Conservation (phyloP, 2,888 invertebrate species). For the Sinopyrophorus schimmeli region DNA sequence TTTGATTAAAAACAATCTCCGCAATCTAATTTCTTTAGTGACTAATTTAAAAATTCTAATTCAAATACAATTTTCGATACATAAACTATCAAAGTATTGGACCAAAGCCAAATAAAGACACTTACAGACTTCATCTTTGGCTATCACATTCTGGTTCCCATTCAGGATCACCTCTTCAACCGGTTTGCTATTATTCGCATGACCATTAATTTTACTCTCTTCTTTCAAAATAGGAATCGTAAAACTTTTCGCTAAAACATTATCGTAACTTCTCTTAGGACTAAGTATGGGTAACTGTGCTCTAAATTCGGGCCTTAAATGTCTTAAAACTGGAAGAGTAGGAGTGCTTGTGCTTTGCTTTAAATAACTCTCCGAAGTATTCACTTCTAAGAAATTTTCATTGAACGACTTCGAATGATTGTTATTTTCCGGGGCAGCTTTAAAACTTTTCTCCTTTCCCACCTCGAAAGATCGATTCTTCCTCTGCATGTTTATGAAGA, state of each 20-base stretch:
- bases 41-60: no score
- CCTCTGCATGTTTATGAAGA: constrained; percentile 68
- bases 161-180: constrained; percentile 4
- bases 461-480: constrained; percentile 29
- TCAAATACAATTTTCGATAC: no score
- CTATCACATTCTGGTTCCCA: constrained; percentile 11
- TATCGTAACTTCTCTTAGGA: constrained; percentile 57
- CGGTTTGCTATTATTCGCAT: constrained; percentile 22
- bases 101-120: no score
- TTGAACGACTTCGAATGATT: constrained; percentile 44
- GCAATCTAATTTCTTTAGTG: no score
- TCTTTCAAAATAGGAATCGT: constrained; percentile 51
- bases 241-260: constrained; percentile 48
- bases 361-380: constrained; percentile 47
- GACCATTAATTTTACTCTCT: constrained; percentile 45
- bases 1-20: no score
- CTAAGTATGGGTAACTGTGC: constrained; percentile 77
- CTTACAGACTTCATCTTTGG: constrained; percentile 13
- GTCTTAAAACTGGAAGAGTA: constrained; percentile 76
- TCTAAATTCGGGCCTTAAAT: constrained; percentile 82
- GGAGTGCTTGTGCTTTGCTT: constrained; percentile 54
- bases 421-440: constrained; percentile 23
- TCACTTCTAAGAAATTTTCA: constrained; percentile 30
- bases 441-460: constrained; percentile 20
- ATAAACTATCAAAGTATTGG: no score